These are phyloP conservation scores for Lemur catta DNA, from an alignment of 2,797 vertebrate genomes.

Conservation along the genomic window DNA sequence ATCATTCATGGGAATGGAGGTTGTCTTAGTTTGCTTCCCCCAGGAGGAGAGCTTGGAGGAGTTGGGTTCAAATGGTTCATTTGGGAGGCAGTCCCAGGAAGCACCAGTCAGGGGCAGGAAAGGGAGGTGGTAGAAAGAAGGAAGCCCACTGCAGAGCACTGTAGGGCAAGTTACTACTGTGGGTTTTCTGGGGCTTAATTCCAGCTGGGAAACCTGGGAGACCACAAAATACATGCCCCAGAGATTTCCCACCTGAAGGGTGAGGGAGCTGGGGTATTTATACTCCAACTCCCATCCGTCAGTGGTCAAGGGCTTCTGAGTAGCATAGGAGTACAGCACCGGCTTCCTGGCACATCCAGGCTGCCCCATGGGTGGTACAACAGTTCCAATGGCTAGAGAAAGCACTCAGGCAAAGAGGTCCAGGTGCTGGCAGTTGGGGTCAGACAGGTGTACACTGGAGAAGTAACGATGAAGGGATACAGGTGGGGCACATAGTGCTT, in stretches of 20 bases:
- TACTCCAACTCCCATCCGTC: neutral
- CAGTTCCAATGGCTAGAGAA: neutral
- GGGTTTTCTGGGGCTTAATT: neutral
- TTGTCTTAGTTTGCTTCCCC: neutral
- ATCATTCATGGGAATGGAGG: neutral
- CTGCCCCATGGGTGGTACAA: neutral
- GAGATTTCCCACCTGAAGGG: neutral
- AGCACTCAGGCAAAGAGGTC: neutral
- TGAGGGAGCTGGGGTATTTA: neutral
- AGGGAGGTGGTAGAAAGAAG: neutral
- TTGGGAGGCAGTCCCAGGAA: neutral
- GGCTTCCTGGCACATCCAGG: neutral
- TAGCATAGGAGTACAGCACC: neutral
- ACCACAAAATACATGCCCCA: neutral
- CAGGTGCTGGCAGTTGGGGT: neutral
- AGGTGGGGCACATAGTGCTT: neutral
- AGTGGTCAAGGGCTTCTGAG: neutral
- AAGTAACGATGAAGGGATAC: neutral
- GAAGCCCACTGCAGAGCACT: neutral
- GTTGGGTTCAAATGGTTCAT: neutral
- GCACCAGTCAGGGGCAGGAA: neutral
- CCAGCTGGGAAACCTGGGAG: neutral
- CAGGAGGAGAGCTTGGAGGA: neutral
- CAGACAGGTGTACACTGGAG: neutral
- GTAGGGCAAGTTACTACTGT: neutral